phyloP scores from a whole-genome alignment of 2,888 invertebrate genomes.

The Netelia fuscicornis region DNA sequence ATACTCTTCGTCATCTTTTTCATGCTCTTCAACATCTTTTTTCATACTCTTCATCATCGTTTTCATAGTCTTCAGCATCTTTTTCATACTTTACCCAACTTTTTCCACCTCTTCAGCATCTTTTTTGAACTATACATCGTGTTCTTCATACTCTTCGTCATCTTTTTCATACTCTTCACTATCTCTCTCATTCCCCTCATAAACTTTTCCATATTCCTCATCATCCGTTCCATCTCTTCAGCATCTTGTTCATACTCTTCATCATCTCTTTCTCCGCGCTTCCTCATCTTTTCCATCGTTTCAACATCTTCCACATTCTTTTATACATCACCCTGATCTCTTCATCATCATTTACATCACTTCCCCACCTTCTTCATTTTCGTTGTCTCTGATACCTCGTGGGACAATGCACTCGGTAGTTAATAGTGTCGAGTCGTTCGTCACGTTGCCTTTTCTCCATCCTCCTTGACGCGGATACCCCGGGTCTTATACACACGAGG shows the following conservation, averaged over 20 bases:
- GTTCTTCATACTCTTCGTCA: background rate
- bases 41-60: no score
- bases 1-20: no score
- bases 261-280: no score
- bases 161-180: no score
- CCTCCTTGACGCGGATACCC: slow-evolving; percentile 21
- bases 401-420: background rate
- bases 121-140: background rate
- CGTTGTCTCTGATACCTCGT: background rate
- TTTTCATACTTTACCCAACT: no score
- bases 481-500: slow-evolving; percentile 39
- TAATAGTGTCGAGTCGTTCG: slow-evolving; percentile 37
- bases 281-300: background rate
- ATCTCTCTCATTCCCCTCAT: background rate
- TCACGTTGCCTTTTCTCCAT: slow-evolving; percentile 31
- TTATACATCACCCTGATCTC: no score
- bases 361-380: background rate
- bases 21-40: no score
- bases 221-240: no score
- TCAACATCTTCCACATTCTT: background rate
- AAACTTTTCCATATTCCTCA: background rate
- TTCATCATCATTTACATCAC: background rate
- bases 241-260: no score
- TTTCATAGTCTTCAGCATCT: no score
- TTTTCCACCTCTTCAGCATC: background rate